Evolutionary conservation across 1,140 invertebrate species (phyloP).

Genomic region (Diuraphis noxia): DNA sequence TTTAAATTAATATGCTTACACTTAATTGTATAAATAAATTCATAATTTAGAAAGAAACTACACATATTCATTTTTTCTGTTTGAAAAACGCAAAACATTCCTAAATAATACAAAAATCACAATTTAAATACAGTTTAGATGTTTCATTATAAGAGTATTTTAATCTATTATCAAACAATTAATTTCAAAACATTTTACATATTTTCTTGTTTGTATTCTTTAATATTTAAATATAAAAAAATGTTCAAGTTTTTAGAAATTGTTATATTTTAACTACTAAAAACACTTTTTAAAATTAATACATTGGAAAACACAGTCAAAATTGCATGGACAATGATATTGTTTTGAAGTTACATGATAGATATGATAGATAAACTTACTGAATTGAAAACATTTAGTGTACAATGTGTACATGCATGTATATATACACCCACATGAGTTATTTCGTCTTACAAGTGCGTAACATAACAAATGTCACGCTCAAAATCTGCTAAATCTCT

Average conservation of each 20-base stretch:
- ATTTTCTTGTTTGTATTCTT: background rate
- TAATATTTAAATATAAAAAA: background rate
- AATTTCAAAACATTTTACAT: background rate
- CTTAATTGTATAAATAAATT: background rate
- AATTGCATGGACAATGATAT: background rate
- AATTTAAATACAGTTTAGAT: background rate
- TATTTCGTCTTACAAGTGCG: no score
- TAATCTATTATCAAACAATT: background rate
- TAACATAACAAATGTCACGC: no score
- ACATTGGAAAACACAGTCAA: background rate
- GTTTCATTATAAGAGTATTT: background rate
- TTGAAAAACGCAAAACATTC: background rate
- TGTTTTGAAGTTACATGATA: background rate
- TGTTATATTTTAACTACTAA: background rate
- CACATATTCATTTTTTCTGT: background rate
- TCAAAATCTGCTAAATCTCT: no score
- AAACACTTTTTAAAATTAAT: background rate
- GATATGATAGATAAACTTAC: background rate
- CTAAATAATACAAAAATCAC: background rate
- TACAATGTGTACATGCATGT: no score
- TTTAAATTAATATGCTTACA: background rate
- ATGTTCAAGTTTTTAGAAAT: background rate
- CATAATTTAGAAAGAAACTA: no score
- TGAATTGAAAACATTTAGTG: background rate
- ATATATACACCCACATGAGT: no score